Evolutionary conservation across 2,797 vertebrate species (phyloP).

Genomic region (Myripristis murdjan): DNA sequence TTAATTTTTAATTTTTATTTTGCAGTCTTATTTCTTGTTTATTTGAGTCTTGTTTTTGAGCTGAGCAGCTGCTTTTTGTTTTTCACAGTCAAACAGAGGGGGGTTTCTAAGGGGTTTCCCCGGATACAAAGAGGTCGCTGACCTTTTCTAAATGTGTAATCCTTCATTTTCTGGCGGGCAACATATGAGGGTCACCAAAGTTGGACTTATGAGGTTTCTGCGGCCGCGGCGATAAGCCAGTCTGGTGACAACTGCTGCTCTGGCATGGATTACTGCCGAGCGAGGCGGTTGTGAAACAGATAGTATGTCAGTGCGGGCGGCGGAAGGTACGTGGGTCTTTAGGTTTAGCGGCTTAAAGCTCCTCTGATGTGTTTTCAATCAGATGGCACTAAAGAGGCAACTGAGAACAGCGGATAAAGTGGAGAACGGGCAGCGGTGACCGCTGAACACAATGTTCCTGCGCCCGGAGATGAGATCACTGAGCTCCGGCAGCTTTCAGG

Average conservation of each 20-base stretch:
- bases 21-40: too few species aligned
- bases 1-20: too few species aligned
- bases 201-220: constrained; percentile 26
- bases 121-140: neutral
- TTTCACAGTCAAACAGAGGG: too few species aligned
- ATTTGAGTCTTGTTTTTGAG: neutral
- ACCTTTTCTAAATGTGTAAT: constrained; percentile 5
- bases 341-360: constrained; percentile 53
- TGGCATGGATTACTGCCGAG: constrained; percentile 41
- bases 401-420: constrained; percentile 34
- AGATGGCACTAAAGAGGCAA: constrained; percentile 47
- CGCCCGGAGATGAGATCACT: too few species aligned
- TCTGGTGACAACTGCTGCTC: neutral
- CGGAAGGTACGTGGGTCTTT: neutral
- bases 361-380: constrained; percentile 54
- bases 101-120: too few species aligned
- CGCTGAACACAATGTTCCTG: constrained; percentile 14
- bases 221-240: constrained; percentile 31
- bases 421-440: neutral
- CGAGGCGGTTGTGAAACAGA: constrained; percentile 1
- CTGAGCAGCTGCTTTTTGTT: too few species aligned
- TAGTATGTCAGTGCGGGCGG: constrained; percentile 20
- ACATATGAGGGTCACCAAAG: neutral
- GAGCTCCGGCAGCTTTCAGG: constrained; percentile 1
- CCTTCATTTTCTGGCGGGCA: constrained; percentile 9